A percentile compares a stretch with the other conserved stretches of the same genome.
These are phyloP conservation scores for Pristionchus entomophagus DNA, from an alignment of 2,888 invertebrate species.

Conservation along the genomic window DNA sequence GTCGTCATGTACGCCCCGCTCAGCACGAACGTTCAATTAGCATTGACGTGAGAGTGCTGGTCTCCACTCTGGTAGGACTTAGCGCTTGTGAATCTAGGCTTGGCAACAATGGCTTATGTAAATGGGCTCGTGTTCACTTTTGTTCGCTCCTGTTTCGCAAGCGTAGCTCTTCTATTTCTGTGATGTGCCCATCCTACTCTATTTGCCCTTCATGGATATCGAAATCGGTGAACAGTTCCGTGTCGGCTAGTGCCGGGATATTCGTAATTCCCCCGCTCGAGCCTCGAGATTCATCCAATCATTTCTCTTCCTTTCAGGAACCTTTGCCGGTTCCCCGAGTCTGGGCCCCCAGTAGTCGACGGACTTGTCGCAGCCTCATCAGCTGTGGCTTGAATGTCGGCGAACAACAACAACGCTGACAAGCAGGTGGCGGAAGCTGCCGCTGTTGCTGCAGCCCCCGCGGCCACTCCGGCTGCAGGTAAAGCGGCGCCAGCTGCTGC, in stretches of 20 bases:
- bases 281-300: neutral
- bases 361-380: conserved; percentile 29
- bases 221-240: neutral
- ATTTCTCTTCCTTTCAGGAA: conserved; percentile 2
- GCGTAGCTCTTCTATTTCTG: neutral
- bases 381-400: conserved; percentile 36
- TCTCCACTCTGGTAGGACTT: too few relatives aligned
- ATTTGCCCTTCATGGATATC: conserved; percentile 36
- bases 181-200: conserved; percentile 5
- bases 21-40: neutral
- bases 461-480: conserved; percentile 26
- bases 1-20: too few relatives aligned
- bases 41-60: too few relatives aligned
- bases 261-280: neutral
- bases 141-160: conserved; percentile 1
- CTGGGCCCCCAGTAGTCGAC: conserved; percentile 46
- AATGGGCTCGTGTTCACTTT: neutral
- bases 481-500: neutral
- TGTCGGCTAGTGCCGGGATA: conserved; percentile 7
- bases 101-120: too few relatives aligned
- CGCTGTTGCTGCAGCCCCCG: conserved; percentile 10
- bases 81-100: too few relatives aligned
- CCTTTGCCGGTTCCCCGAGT: conserved; percentile 42
- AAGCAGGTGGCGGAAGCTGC: conserved; percentile 38
- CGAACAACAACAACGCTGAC: conserved; percentile 29